Conservation (phyloP, 1,140 invertebrate species). For the Bilobella aurantiaca region DNA sequence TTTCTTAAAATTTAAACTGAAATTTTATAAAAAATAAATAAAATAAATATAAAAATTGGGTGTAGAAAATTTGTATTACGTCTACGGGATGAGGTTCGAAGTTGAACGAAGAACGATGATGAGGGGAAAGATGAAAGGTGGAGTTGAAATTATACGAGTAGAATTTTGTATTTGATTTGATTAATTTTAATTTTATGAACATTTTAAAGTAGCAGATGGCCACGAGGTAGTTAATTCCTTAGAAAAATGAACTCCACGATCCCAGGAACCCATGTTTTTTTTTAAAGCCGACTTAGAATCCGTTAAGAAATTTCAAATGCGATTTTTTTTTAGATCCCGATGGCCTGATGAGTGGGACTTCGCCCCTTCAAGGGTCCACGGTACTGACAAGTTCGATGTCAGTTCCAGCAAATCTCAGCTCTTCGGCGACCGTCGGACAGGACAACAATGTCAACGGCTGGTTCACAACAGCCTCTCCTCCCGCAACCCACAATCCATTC, state of each 20-base stretch:
- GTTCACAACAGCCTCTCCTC: slow-evolving; percentile 28
- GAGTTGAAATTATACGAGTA: too few relatives aligned
- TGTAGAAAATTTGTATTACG: too few relatives aligned
- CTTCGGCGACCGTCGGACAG: slow-evolving; percentile 3
- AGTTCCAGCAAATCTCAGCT: slow-evolving; percentile 32
- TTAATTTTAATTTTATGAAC: too few relatives aligned
- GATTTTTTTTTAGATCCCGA: background rate
- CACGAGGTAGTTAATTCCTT: background rate
- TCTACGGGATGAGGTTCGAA: too few relatives aligned
- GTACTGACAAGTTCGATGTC: slow-evolving; percentile 27
- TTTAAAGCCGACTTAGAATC: background rate
- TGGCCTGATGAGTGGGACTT: background rate
- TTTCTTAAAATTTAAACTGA: too few relatives aligned
- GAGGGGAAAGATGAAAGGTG: too few relatives aligned
- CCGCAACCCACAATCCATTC: slow-evolving; percentile 30
- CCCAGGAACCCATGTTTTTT: background rate
- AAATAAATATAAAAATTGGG: too few relatives aligned
- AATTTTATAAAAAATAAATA: too few relatives aligned
- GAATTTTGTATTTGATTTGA: too few relatives aligned
- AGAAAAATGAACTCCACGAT: background rate
- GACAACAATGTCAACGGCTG: slow-evolving; percentile 11
- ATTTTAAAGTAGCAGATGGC: background rate
- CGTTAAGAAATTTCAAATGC: background rate
- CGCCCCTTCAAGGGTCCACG: too few relatives aligned
- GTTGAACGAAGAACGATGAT: too few relatives aligned